Evolutionary conservation across 2,888 invertebrate species (phyloP), one percentile per base, ranked within the genome.

Genomic region (Archips xylosteana): DNA sequence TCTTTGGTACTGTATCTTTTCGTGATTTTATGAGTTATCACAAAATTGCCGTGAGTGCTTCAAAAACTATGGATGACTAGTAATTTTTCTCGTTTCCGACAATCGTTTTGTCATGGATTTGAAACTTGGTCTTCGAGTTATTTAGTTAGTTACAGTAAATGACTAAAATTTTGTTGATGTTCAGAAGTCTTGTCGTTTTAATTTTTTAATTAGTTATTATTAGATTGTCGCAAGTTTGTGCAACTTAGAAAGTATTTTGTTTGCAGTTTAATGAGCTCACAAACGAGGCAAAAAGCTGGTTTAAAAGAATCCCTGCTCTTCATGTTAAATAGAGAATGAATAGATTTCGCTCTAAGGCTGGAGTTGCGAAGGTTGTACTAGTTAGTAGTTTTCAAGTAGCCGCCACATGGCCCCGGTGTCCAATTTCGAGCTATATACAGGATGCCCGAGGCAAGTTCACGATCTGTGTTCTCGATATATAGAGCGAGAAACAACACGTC

Each of bases 401-500:
- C 62, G 34, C 23, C 64, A 51, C 49, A 36, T 47, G 36, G 63
- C 34, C 63, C 32, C 54, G 61, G 54, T 62, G 62, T 51, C 61
- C 67, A 57, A 57, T 72, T 47, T 39, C 61, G 63, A 42, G 59
- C 39, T 45, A 32, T 68, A 61, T 68, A 62, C 57, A 47, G 36
- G 34, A 8, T 45, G 36, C 15, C 32, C 54, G 34, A 51, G 57
- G 23, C 47, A 68, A 51, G 13, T 65, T 63, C 39, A 45, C 57
- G 71, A 74, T 69, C n/a, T n/a, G n/a, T n/a, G n/a, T n/a, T 63
- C 39, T 49, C 57, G 71, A 74, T 69, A 77, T 64, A 65, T 47
- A 63, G 8, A 62, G 36, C 71, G 72, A 75, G 73, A 75, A 78
- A 72, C 69, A 69, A 74, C 76, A 74, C 76, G 69, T 76, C 70